These are phyloP conservation scores for Setipinna tenuifilis DNA, from an alignment of 2,797 vertebrate species.

Conservation along the genomic window DNA sequence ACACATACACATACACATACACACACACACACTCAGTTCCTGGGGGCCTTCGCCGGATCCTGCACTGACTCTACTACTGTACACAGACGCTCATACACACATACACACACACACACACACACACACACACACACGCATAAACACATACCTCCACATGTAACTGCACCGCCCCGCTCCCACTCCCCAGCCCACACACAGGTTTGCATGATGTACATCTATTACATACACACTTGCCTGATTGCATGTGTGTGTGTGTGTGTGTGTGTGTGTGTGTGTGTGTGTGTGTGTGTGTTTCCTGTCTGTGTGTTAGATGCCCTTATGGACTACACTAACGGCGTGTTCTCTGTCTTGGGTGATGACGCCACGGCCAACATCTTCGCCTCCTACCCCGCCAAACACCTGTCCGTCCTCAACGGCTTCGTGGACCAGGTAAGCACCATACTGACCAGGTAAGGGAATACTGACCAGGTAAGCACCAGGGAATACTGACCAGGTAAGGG, in stretches of 20 bases:
- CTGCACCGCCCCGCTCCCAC: too few relatives aligned
- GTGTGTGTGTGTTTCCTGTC: neutral
- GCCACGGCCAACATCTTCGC: constrained; percentile 95
- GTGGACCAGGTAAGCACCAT: constrained; percentile 86
- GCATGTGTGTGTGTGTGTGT: too few relatives aligned
- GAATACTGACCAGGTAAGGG: neutral
- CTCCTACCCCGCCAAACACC: constrained; percentile 86
- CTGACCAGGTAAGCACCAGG: too few relatives aligned
- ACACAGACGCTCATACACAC: too few relatives aligned
- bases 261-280: neutral
- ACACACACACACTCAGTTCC: too few relatives aligned
- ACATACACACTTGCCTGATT: too few relatives aligned
- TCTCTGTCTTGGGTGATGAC: constrained; percentile 83
- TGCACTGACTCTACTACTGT: too few relatives aligned
- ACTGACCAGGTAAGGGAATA: too few relatives aligned
- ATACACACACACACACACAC: too few relatives aligned
- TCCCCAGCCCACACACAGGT: neutral
- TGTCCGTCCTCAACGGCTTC: constrained; percentile 87
- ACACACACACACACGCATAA: neutral
- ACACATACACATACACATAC: neutral
- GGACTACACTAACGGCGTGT: constrained; percentile 77
- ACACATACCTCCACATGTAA: neutral
- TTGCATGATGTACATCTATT: too few relatives aligned
- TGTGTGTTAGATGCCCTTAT: constrained; percentile 84
- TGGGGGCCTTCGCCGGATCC: too few relatives aligned